Base-by-base conservation (phyloP, 2,888 invertebrate genomes). In the Hyposoter dolosus region DNA sequence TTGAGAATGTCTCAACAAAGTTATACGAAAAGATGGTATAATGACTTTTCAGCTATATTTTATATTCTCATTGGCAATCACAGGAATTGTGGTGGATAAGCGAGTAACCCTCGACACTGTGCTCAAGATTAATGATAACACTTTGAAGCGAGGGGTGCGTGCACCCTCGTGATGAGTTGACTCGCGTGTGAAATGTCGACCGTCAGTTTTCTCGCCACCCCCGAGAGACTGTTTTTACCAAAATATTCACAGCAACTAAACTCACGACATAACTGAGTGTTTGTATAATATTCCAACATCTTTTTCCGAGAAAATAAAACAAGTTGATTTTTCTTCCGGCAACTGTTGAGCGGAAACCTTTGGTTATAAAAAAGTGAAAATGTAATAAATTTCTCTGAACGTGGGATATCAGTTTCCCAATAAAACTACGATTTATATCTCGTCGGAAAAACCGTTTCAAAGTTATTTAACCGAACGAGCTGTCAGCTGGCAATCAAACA, bases 91-190 rank as follows among this genome's bases (percentile, higher is more conserved):
- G 60, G 35, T 75, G 50, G 75, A 69, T 32, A 74, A 83, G 40
- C 23, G 71, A 56, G 19, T 65, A 72, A 72, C 9, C 23, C 28
- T 72, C 65, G 68, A 50, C 71, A 79, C 63, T 76, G 60, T 60
- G 79, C 50, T 47, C 60, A 69, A 66, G 85, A 85, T 80, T 71
- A 56, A 80, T 79, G 85, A 85, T 85, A 85, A 85, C 63, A 75
- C 53, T 45, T 50, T 56, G 60, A 71, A 66, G 40, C 23, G 56
- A 63, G 79, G 76, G 79, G 82, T 83, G 85, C 79, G 85, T 83
- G 85, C 79, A 69, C 45, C 79, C 60, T 63, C 71, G 43, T 63
- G 85, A 85, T 83, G 79, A 85, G 71, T 76, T 78, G 56, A 60
- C 60, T 74, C 75, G 79, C 79, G 79, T 79, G 79, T 79, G 63